Evolutionary conservation across 2,888 invertebrate species (phyloP).

Genomic region (Protophormia terraenovae): DNA sequence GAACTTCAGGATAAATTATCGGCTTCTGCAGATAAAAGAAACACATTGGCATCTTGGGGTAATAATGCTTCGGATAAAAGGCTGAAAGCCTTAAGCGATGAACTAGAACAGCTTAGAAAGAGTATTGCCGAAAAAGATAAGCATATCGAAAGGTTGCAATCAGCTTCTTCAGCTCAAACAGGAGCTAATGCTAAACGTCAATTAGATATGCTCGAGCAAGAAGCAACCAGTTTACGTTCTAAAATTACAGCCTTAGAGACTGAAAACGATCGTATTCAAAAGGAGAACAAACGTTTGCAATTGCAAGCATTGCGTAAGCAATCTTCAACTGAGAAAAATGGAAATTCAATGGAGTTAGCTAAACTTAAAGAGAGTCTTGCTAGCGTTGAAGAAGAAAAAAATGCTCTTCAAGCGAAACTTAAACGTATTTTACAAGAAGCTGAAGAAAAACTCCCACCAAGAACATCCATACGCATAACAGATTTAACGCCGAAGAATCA

Average conservation of each 20-base stretch:
- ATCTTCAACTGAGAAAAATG: constrained; percentile 71
- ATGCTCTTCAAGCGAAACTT: constrained; percentile 85
- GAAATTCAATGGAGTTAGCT: constrained; percentile 82
- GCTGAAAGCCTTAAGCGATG: constrained; percentile 86
- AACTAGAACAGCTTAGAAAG: constrained; percentile 87
- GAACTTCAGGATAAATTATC: constrained; percentile 89
- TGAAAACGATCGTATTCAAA: constrained; percentile 88
- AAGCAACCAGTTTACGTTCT: constrained; percentile 86
- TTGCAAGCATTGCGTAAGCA: constrained; percentile 82
- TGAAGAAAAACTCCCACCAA: constrained; percentile 85
- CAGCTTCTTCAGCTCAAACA: constrained; percentile 83
- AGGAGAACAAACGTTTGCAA: constrained; percentile 88
- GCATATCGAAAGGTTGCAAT: constrained; percentile 88
- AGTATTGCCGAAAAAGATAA: constrained; percentile 92
- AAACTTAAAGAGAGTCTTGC: constrained; percentile 83
- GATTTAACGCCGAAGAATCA: constrained; percentile 82
- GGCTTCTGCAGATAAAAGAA: constrained; percentile 33
- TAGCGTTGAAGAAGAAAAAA: constrained; percentile 85
- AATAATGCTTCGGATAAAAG: constrained; percentile 75
- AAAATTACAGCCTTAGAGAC: constrained; percentile 87
- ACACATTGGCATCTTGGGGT: constrained; percentile 53
- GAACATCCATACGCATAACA: constrained; percentile 88
- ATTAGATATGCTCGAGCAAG: constrained; percentile 89
- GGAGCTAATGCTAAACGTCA: constrained; percentile 85
- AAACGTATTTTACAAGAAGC: constrained; percentile 86